Conservation (phyloP, 1,140 invertebrate species). For the Mesaphorura yosii region DNA sequence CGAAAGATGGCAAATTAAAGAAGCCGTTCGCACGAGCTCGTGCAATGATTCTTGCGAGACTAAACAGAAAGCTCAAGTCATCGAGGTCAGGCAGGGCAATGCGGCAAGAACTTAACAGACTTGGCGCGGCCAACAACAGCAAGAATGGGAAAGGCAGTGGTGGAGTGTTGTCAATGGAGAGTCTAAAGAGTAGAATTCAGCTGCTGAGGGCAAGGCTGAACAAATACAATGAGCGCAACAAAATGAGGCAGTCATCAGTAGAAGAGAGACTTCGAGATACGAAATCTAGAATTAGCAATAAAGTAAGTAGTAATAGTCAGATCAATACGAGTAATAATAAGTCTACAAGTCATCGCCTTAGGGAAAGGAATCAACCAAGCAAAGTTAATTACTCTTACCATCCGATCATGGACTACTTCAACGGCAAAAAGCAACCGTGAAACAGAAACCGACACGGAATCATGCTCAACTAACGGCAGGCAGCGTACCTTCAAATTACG, state of each 20-base stretch:
- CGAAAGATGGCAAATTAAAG: background rate
- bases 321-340: background rate
- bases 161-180: background rate
- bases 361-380: conserved; percentile 13
- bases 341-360: conserved; percentile 11
- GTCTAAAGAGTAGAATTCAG: conserved; percentile 1
- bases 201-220: conserved; percentile 3
- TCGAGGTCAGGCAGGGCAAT: background rate
- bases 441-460: background rate
- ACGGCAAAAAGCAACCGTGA: background rate
- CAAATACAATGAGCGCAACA: conserved; percentile 7
- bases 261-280: background rate
- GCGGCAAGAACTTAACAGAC: too few relatives aligned
- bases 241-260: background rate
- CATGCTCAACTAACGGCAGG: background rate
- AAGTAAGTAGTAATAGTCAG: conserved; percentile 1
- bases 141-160: background rate
- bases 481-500: background rate
- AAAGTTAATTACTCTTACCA: conserved; percentile 70
- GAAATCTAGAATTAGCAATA: background rate
- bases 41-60: background rate
- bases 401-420: conserved; percentile 72
- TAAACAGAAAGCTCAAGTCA: background rate
- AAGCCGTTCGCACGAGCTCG: conserved; percentile 2
- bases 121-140: too few relatives aligned